A percentile compares a stretch with the other conserved stretches of the same genome.
These are phyloP conservation scores for Margarornis squamiger DNA, from an alignment of 2,797 vertebrate species.

Conservation along the genomic window DNA sequence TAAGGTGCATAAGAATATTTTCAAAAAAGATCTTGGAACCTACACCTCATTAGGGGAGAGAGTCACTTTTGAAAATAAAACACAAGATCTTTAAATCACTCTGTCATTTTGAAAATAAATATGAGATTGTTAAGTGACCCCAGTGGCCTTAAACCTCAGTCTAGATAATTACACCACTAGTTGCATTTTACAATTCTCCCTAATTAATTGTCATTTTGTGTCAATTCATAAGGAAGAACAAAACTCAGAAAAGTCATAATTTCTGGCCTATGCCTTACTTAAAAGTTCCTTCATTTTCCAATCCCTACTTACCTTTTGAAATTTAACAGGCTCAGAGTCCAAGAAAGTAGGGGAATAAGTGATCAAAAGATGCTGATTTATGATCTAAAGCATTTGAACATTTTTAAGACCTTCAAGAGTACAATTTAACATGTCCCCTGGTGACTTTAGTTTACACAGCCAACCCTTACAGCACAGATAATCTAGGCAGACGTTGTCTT, in stretches of 20 bases:
- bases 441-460: constrained; percentile 59
- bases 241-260: neutral
- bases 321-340: constrained; percentile 2
- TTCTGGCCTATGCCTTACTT: neutral
- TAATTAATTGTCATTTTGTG: constrained; percentile 21
- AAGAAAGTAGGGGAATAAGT: neutral
- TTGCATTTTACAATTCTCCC: neutral
- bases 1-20: neutral
- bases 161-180: neutral
- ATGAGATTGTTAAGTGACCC: neutral
- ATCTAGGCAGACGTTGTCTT: constrained; percentile 59
- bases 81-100: constrained; percentile 29
- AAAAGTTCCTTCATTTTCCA: neutral
- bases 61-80: neutral
- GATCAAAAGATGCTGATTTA: constrained; percentile 61
- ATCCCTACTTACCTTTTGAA: neutral
- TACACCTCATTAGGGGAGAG: neutral
- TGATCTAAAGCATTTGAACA: constrained; percentile 35
- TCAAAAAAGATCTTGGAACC: neutral
- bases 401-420: constrained; percentile 59
- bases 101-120: constrained; percentile 43
- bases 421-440: constrained; percentile 39
- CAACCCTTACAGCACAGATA: constrained; percentile 41
- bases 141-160: neutral
- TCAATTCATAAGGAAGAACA: neutral